These are phyloP conservation scores for Drosophila hydei DNA, from an alignment of 1,140 invertebrate species.

Conservation along the genomic window DNA sequence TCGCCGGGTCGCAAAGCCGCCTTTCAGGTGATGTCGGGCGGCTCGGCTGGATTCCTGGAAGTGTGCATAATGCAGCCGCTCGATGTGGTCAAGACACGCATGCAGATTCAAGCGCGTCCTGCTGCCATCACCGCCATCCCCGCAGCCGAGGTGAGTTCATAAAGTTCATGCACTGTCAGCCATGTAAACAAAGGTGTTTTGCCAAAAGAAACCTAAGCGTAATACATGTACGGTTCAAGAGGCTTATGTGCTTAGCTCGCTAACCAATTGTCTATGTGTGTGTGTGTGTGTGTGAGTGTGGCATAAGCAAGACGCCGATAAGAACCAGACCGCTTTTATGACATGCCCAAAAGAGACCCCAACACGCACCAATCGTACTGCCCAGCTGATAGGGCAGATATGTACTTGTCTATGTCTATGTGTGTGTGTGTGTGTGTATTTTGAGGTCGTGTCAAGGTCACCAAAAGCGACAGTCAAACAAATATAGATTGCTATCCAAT, in stretches of 20 bases:
- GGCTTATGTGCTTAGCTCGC: no score
- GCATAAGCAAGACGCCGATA: slow-evolving; percentile 3
- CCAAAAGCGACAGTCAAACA: neutral
- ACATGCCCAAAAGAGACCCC: neutral
- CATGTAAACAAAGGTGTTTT: slow-evolving; percentile 6
- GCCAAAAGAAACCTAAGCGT: neutral
- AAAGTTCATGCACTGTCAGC: no score
- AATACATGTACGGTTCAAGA: neutral
- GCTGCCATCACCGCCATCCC: slow-evolving; percentile 70
- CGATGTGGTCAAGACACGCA: slow-evolving; percentile 95
- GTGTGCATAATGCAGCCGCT: slow-evolving; percentile 98
- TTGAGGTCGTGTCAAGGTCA: slow-evolving; percentile 48
- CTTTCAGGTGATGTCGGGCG: slow-evolving; percentile 94
- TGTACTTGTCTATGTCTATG: no score
- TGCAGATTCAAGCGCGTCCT: slow-evolving; percentile 88
- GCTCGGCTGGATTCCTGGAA: slow-evolving; percentile 96
- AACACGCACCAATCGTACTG: neutral
- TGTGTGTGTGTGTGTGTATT: neutral
- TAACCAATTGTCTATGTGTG: neutral
- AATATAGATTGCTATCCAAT: slow-evolving; percentile 1
- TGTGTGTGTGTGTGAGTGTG: neutral
- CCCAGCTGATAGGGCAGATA: slow-evolving; percentile 11
- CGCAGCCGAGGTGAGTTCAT: slow-evolving; percentile 51
- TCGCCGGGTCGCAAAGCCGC: slow-evolving; percentile 88
- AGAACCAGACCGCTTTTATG: slow-evolving; percentile 15